Conservation (phyloP, 2,797 vertebrate genomes). For the Pseudomugil tenellus region DNA sequence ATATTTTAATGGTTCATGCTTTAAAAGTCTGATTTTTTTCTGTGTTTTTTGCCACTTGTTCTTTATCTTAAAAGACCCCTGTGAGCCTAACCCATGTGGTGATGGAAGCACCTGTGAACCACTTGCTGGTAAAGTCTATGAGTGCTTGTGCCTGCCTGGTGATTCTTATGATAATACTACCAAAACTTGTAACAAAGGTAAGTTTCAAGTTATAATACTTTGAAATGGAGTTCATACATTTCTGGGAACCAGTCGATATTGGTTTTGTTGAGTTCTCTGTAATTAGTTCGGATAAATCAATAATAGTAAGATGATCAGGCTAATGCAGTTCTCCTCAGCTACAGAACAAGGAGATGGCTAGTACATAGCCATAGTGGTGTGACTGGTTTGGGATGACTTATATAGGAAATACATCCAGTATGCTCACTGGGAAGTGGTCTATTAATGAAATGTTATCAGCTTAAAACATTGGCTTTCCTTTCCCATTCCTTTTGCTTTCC, state of each 20-base stretch:
- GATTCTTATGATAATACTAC: fast-evolving
- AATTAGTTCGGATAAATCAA: too few species aligned
- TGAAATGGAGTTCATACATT: neutral
- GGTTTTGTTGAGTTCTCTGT: too few species aligned
- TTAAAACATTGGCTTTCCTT: too few species aligned
- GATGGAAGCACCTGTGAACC: slow-evolving; percentile 45
- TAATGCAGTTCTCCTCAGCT: too few species aligned
- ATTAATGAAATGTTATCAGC: too few species aligned
- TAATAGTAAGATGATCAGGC: too few species aligned
- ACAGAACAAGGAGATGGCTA: neutral
- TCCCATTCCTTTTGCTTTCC: too few species aligned
- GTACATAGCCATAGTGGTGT: neutral
- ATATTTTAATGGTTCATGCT: neutral
- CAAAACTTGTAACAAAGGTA: slow-evolving; percentile 1
- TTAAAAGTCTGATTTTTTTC: neutral
- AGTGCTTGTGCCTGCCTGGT: slow-evolving; percentile 59
- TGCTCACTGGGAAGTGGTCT: neutral
- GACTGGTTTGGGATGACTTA: neutral
- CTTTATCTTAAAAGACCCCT: slow-evolving; percentile 43
- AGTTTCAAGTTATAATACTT: slow-evolving; percentile 10
- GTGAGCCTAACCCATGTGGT: slow-evolving; percentile 21
- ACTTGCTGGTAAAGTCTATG: fast-evolving
- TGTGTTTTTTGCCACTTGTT: neutral
- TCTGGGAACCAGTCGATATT: too few species aligned
- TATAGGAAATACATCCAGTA: too few species aligned